These are phyloP conservation scores for Spodoptera litura DNA, from an alignment of 1,140 invertebrate species.

Conservation along the genomic window DNA sequence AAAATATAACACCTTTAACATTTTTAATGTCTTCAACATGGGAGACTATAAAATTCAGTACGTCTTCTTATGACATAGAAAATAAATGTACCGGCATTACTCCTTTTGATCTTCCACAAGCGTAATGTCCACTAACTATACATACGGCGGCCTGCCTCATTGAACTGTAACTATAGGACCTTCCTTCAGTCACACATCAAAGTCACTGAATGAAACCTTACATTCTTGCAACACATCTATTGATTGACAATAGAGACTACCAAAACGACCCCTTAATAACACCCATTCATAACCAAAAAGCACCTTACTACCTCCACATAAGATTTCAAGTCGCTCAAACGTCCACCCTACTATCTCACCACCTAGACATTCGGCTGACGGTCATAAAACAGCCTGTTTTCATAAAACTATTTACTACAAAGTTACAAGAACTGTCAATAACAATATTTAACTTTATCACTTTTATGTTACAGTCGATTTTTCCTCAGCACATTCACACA, in stretches of 20 bases:
- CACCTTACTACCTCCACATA: not conserved
- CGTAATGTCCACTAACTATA: conserved; percentile 31
- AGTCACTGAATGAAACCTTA: conserved; percentile 45
- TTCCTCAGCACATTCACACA: not conserved
- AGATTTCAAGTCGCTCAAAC: not conserved
- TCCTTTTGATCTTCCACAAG: not conserved
- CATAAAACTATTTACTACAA: conserved; percentile 62
- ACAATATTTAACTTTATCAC: conserved; percentile 15
- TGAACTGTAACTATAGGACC: conserved; percentile 8
- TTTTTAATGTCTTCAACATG: no score
- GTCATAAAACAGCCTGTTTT: conserved; percentile 62
- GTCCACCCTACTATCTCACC: conserved; percentile 23
- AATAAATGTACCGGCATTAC: not conserved
- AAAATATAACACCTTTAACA: no score
- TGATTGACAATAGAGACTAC: conserved; percentile 48
- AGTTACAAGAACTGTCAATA: conserved; percentile 23
- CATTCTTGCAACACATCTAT: conserved; percentile 46
- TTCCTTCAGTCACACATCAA: conserved; percentile 32
- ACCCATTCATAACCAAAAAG: not conserved
- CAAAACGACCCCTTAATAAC: conserved; percentile 43
- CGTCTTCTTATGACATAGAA: no score
- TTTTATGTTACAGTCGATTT: conserved; percentile 3
- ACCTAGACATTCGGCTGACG: conserved; percentile 58
- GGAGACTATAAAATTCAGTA: no score
- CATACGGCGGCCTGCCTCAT: conserved; percentile 1